Evolutionary conservation across 2,888 invertebrate species (phyloP), one percentile per base, ranked within the genome.

Genomic region (Crematogaster levior): DNA sequence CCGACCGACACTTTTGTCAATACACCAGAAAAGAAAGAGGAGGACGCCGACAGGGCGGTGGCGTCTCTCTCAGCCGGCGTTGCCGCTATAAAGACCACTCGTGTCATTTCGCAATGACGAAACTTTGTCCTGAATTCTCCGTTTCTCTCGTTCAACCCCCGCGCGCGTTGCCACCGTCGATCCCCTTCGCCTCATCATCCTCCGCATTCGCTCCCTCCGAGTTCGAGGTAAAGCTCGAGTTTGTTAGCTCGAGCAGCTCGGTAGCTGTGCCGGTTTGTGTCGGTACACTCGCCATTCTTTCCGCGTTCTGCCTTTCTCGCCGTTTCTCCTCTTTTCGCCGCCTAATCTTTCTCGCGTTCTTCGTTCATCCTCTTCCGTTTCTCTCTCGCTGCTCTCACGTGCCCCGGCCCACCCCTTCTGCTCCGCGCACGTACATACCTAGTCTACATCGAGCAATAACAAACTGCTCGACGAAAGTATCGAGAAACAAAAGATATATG

Each of bases 51-150:
- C 63, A 80, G 84, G 75, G 79, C 81, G 84, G 82, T 81, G 82
- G 73, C 79, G 66, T 84, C 85, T 84, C 88, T 79, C 86, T 85
- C 89, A 40, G 81, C 70, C 91, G 91, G 91, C 89, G 90, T 89
- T 88, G 88, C 90, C 92, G 94, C 95, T 95, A 95, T 95, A 95
- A 95, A 95, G 95, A 95, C 95, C 95, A 95, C 95, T 95, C 95
- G 95, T 95, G 95, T 95, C 95, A 95, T 95, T 94, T 95, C 94
- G 94, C 95, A 95, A 95, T 95, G 95, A 95, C 95, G 95, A 95
- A 95, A 95, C 95, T 95, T 95, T 95, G 94, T 94, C 94, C 94
- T 93, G 94, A 94, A 95, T 95, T 94, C 93, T 89, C 91, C 91
- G 89, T 89, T 90, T 88, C 87, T 80, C 72, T 53, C 80, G 82